Evolutionary conservation across 2,113 vertebrate species (phyloP).

Genomic region (Oreochromis aureus): DNA sequence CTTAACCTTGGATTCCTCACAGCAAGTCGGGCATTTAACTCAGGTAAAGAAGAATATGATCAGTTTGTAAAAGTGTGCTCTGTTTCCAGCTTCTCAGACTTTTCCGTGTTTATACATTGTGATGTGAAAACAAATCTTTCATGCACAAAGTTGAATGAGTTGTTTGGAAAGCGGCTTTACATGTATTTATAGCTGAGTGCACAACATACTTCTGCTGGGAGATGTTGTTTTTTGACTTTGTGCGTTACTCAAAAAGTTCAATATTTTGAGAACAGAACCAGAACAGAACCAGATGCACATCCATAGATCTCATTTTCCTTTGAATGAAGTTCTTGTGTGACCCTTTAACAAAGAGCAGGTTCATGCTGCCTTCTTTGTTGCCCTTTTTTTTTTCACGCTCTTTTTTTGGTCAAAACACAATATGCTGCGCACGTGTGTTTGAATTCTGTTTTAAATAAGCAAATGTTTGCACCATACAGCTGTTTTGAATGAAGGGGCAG

Average conservation of each 20-base stretch:
- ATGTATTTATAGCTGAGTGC: slow-evolving; percentile 6
- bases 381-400: not conserved
- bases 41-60: slow-evolving; percentile 62
- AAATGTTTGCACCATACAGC: not conserved
- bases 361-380: not conserved
- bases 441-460: slow-evolving; percentile 13
- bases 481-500: slow-evolving; percentile 25
- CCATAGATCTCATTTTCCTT: not conserved
- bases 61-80: not conserved
- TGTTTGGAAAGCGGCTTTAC: not conserved
- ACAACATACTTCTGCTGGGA: slow-evolving; percentile 15
- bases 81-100: not conserved
- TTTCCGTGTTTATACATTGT: not conserved
- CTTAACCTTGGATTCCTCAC: slow-evolving; percentile 73
- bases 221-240: not conserved
- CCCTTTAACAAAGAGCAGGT: slow-evolving; percentile 40
- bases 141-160: not conserved
- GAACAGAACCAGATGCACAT: slow-evolving; percentile 16
- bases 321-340: not conserved
- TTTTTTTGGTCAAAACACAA: not conserved
- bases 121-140: not conserved
- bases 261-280: not conserved
- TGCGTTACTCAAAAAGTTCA: not conserved
- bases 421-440: not conserved
- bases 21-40: slow-evolving; percentile 67